Conservation (phyloP, 92 coral and sea anemone genomes). For the Meandrina meandrites region DNA sequence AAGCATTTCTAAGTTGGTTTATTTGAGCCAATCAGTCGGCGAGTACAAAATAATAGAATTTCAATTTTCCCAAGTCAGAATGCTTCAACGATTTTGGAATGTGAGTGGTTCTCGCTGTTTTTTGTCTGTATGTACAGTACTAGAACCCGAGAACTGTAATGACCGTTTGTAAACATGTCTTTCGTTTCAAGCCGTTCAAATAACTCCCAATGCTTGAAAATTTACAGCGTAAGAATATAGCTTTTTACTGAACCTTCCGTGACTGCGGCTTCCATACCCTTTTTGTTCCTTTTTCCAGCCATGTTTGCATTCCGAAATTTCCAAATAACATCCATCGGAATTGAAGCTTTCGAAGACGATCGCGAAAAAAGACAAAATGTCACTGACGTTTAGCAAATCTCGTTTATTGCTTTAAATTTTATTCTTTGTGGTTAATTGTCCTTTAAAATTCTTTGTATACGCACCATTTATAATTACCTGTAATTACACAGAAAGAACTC, state of each 20-base stretch:
- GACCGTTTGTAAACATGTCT: background rate
- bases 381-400: background rate
- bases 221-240: background rate
- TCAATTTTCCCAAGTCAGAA: background rate
- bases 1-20: background rate
- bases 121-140: background rate
- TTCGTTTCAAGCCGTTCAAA: background rate
- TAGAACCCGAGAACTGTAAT: background rate
- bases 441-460: background rate
- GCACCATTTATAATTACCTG: background rate
- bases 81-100: background rate
- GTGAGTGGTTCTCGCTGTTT: background rate
- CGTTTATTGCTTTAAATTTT: background rate
- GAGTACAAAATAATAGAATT: background rate
- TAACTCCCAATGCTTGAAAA: background rate
- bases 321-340: background rate
- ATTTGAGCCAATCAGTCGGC: background rate
- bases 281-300: background rate
- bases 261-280: background rate
- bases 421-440: background rate
- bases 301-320: constrained; percentile 21
- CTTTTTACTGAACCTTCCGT: background rate
- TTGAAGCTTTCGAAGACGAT: background rate
- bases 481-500: background rate
- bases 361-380: background rate